A percentile compares a stretch with the other conserved stretches of the same genome.
phyloP scores from a whole-genome alignment of 2,113 vertebrate species.

The Theristicus caerulescens region DNA sequence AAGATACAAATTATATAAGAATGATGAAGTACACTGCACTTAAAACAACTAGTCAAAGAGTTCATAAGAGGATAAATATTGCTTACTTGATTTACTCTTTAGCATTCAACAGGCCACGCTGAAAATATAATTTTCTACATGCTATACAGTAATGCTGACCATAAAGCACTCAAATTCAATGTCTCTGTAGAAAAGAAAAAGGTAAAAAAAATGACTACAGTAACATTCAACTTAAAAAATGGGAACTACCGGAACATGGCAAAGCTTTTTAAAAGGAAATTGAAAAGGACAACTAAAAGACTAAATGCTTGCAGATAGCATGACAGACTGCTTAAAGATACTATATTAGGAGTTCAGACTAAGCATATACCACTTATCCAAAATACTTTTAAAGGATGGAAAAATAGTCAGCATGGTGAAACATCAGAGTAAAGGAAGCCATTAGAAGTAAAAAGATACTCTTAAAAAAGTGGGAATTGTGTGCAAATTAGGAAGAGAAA shows the following conservation, averaged over 20 bases:
- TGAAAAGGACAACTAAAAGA: neutral
- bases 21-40: neutral
- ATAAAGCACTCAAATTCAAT: neutral
- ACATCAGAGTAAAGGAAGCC: neutral
- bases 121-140: neutral
- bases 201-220: rapidly evolving
- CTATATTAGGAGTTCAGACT: neutral
- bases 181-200: neutral
- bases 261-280: constrained; percentile 23
- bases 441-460: constrained; percentile 16
- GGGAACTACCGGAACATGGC: neutral
- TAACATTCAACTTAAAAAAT: neutral
- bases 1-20: neutral
- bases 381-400: neutral
- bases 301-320: neutral
- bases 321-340: neutral
- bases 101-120: neutral
- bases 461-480: neutral
- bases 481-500: neutral
- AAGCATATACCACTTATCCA: constrained; percentile 13
- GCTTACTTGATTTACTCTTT: neutral
- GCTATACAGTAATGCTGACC: neutral
- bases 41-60: neutral
- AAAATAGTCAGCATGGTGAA: neutral
- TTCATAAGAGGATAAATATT: neutral